Evolutionary conservation across 2,888 invertebrate genomes (phyloP).

Genomic region (Torymus auratus): DNA sequence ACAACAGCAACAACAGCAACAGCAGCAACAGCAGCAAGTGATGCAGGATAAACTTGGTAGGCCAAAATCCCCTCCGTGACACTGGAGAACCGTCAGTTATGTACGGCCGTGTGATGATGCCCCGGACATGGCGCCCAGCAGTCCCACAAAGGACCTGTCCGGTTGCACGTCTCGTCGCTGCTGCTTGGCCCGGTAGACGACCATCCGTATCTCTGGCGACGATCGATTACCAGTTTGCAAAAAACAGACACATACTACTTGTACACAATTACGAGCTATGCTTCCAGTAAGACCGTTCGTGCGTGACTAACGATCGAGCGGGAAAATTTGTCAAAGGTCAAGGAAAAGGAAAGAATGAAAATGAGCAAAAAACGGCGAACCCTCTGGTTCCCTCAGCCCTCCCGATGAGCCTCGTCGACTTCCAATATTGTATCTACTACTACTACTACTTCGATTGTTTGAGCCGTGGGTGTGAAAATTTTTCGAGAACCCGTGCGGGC

Average conservation of each 20-base stretch:
- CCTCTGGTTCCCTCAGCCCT: constrained; percentile 42
- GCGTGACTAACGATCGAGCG: constrained; percentile 12
- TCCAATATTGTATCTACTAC: neutral
- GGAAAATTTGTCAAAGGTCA: constrained; percentile 1
- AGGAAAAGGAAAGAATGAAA: neutral
- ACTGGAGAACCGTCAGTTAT: constrained; percentile 64
- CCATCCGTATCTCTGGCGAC: neutral
- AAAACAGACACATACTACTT: neutral
- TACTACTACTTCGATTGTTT: neutral
- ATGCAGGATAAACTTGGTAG: constrained; percentile 74
- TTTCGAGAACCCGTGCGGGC: neutral
- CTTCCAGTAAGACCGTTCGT: constrained; percentile 38
- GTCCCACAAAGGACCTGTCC: constrained; percentile 49
- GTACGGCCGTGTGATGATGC: constrained; percentile 39
- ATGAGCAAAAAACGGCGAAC: constrained; percentile 3
- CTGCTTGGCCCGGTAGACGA: constrained; percentile 51
- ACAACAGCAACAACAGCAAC: constrained; percentile 68
- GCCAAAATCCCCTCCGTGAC: constrained; percentile 76
- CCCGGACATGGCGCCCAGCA: constrained; percentile 22
- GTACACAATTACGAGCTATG: constrained; percentile 8
- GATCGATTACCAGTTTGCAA: constrained; percentile 3
- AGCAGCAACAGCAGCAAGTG: constrained; percentile 66
- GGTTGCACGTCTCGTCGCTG: constrained; percentile 45
- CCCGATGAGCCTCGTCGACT: constrained; percentile 16
- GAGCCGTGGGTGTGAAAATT: constrained; percentile 7